A percentile compares a stretch with the other conserved stretches of the same genome.
phyloP scores from a whole-genome alignment of 2,888 invertebrate species.

The Patella pellucida region DNA sequence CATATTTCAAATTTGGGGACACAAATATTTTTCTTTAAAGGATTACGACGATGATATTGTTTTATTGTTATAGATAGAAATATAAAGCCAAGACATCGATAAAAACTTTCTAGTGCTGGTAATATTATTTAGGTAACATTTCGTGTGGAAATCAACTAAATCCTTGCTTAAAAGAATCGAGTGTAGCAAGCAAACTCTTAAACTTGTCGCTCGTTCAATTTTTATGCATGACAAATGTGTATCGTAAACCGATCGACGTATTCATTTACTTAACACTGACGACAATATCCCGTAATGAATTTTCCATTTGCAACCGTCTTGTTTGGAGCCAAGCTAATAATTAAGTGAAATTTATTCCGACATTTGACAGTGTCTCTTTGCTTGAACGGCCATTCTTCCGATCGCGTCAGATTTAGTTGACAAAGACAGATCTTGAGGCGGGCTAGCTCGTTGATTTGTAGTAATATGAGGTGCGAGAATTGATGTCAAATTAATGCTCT shows the following conservation, averaged over 20 bases:
- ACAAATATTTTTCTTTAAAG: too few relatives aligned
- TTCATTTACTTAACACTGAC: conserved; percentile 11
- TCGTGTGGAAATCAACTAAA: conserved; percentile 8
- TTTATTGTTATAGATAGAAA: too few relatives aligned
- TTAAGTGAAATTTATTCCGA: conserved; percentile 2
- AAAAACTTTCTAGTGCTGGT: too few relatives aligned
- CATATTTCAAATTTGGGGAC: too few relatives aligned
- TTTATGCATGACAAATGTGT: conserved; percentile 8
- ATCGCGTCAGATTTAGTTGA: background rate
- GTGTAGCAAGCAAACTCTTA: background rate
- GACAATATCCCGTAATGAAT: conserved; percentile 10
- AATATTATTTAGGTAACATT: background rate
- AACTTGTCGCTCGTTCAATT: background rate
- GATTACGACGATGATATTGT: too few relatives aligned
- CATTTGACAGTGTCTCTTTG: conserved; percentile 5
- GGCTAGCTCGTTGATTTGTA: background rate
- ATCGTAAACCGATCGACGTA: conserved; percentile 11
- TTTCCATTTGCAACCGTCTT: conserved; percentile 11
- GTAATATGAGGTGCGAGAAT: background rate
- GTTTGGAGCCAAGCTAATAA: background rate
- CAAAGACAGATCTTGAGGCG: conserved; percentile 4
- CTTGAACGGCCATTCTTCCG: background rate
- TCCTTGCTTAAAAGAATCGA: background rate
- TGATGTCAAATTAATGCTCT: too few relatives aligned
- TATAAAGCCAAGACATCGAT: too few relatives aligned